phyloP scores from a whole-genome alignment of 2,888 invertebrate genomes.

The Pristionchus mayeri region DNA sequence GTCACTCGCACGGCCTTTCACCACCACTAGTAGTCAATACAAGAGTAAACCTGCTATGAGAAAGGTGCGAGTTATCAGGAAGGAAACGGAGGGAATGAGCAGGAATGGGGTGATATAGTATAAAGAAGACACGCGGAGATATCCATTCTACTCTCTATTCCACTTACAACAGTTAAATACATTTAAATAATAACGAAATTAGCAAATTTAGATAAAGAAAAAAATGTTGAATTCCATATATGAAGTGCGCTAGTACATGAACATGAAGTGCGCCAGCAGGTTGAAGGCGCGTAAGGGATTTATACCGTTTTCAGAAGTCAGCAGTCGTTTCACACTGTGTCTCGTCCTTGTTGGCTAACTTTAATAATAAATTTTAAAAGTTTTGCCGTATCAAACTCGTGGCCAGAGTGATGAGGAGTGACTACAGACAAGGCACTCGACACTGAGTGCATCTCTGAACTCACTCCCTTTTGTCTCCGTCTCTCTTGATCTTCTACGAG shows the following conservation, averaged over 20 bases:
- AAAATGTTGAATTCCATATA: neutral
- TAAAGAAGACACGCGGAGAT: too few species aligned
- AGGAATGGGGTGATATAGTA: neutral
- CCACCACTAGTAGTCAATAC: constrained; percentile 21
- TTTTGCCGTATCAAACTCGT: too few species aligned
- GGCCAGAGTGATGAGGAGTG: too few species aligned
- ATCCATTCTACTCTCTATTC: too few species aligned
- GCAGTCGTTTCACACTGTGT: too few species aligned
- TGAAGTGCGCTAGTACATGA: neutral
- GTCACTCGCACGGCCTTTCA: constrained; percentile 14
- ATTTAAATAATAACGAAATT: neutral
- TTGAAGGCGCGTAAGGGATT: too few species aligned
- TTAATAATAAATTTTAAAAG: too few species aligned
- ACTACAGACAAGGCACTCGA: neutral
- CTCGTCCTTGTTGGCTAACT: too few species aligned
- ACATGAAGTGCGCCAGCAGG: constrained; percentile 3
- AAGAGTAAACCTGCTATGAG: constrained; percentile 10
- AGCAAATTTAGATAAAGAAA: neutral
- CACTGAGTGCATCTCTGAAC: neutral
- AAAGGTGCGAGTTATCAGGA: neutral
- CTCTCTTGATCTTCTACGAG: neutral
- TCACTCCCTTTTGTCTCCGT: constrained; percentile 6
- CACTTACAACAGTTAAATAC: too few species aligned
- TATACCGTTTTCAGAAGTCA: too few species aligned
- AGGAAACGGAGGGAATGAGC: neutral